These are phyloP conservation scores for Catostomus latipinnis DNA, from an alignment of 2,797 vertebrate species.

Conservation along the genomic window DNA sequence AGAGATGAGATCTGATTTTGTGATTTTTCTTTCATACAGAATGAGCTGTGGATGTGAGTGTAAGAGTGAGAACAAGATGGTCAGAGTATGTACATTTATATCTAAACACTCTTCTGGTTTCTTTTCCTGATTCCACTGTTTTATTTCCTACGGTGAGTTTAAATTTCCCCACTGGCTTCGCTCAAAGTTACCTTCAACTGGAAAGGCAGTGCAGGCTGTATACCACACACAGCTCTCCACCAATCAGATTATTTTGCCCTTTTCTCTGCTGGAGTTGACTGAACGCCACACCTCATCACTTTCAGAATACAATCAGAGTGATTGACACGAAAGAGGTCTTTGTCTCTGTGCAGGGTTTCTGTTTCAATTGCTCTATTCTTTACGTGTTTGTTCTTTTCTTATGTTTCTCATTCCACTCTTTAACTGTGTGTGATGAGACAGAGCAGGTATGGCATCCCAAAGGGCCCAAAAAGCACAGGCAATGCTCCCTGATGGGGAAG, in stretches of 20 bases:
- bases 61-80: background rate
- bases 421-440: conserved; percentile 46
- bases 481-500: conserved; percentile 32
- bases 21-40: no score
- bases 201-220: background rate
- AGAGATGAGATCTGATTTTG: no score
- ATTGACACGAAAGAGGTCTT: background rate
- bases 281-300: no score
- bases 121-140: background rate
- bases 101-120: background rate
- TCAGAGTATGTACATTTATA: background rate
- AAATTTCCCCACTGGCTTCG: conserved; percentile 3
- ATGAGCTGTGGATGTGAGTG: no score
- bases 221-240: background rate
- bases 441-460: conserved; percentile 47
- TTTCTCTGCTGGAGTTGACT: background rate
- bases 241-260: background rate
- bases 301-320: background rate
- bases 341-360: background rate
- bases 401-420: conserved; percentile 42
- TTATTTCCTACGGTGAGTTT: background rate
- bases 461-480: conserved; percentile 33
- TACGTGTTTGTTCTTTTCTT: conserved; percentile 26
- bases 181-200: conserved; percentile 7
- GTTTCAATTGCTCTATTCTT: background rate